These are phyloP conservation scores for Capitulum mitella DNA, from an alignment of 2,888 invertebrate genomes.

Conservation along the genomic window DNA sequence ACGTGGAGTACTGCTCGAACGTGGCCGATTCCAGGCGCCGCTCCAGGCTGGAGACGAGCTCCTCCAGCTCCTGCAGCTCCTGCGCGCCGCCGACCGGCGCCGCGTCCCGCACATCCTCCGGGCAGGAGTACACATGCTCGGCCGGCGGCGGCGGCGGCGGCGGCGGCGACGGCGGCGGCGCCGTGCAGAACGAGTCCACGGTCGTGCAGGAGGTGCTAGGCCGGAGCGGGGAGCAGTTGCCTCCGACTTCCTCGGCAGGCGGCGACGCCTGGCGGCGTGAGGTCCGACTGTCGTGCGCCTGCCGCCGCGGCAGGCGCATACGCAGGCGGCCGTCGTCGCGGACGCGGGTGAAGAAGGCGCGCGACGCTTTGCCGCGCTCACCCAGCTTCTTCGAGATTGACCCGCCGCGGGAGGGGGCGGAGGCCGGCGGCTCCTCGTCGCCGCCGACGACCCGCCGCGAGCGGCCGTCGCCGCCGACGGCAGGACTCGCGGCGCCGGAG, in stretches of 20 bases:
- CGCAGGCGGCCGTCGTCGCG: background rate
- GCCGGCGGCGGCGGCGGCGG: background rate
- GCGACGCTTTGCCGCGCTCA: background rate
- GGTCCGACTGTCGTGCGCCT: too few relatives aligned
- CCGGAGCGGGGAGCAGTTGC: background rate
- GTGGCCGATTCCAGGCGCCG: background rate
- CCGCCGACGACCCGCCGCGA: too few relatives aligned
- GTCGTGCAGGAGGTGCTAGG: background rate
- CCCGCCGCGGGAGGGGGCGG: too few relatives aligned
- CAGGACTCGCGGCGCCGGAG: background rate
- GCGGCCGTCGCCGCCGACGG: background rate
- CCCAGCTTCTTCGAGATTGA: background rate
- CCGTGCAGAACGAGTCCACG: background rate
- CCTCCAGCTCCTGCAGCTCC: background rate
- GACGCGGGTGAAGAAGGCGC: background rate
- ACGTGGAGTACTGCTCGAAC: background rate
- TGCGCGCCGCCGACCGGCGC: background rate
- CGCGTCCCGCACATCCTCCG: background rate
- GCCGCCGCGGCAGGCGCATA: background rate
- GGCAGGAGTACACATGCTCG: background rate
- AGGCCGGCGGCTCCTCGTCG: too few relatives aligned
- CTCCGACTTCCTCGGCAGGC: too few relatives aligned
- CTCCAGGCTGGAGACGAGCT: background rate
- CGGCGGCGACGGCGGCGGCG: background rate
- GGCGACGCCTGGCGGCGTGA: too few relatives aligned